These are phyloP conservation scores for Ceratothoa steindachneri DNA, from an alignment of 2,888 invertebrate genomes.

Conservation along the genomic window DNA sequence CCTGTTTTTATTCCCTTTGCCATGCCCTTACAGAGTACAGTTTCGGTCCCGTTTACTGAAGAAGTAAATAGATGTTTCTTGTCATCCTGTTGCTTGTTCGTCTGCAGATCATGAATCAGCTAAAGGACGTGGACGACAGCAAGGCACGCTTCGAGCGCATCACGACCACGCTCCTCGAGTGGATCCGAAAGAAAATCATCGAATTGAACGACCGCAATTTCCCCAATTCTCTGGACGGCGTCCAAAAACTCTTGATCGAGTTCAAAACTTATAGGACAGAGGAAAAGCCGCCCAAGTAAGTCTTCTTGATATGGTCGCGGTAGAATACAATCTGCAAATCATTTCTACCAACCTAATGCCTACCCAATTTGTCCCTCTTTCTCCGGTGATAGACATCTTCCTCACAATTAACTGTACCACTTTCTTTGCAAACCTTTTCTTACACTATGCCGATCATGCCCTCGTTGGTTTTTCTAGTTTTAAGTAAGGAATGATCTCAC, in stretches of 20 bases:
- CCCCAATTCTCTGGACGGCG: constrained; percentile 91
- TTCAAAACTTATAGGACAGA: constrained; percentile 95
- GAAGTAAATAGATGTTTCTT: too few relatives aligned
- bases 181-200: constrained; percentile 82
- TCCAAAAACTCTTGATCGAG: constrained; percentile 78
- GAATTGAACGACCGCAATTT: constrained; percentile 80
- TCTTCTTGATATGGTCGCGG: too few relatives aligned
- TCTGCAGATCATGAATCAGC: constrained; percentile 85
- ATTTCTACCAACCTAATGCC: background rate
- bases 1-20: background rate
- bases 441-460: too few relatives aligned
- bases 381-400: background rate
- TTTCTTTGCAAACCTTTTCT: too few relatives aligned
- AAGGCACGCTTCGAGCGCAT: constrained; percentile 82
- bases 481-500: too few relatives aligned
- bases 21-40: too few relatives aligned
- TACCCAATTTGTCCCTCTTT: too few relatives aligned
- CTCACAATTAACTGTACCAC: too few relatives aligned
- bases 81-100: too few relatives aligned
- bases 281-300: constrained; percentile 94
- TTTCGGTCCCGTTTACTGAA: too few relatives aligned
- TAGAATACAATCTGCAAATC: too few relatives aligned
- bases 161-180: constrained; percentile 78
- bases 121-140: constrained; percentile 91
- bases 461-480: too few relatives aligned